Conservation (phyloP, 2,888 invertebrate species). For the Carpatolechia fugitivella region DNA sequence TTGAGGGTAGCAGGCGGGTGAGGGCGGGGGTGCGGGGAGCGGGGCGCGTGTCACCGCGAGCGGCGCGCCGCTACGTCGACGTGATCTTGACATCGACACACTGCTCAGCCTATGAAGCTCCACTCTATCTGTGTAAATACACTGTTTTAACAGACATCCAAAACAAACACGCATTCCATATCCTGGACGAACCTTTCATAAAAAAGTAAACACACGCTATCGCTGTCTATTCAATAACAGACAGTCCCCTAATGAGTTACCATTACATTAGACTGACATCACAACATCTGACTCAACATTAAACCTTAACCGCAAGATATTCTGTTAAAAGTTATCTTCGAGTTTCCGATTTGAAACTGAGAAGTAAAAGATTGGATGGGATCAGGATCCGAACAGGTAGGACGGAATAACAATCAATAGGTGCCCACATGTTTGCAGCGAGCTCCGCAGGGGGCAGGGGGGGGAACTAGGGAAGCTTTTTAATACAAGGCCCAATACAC, state of each 20-base stretch:
- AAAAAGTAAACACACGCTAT: constrained; percentile 1
- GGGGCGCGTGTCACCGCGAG: constrained; percentile 62
- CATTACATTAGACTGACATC: not conserved
- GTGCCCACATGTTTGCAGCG: constrained; percentile 9
- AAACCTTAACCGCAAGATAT: not conserved
- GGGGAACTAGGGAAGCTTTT: constrained; percentile 4
- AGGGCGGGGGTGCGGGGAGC: constrained; percentile 36
- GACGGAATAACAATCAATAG: constrained; percentile 8
- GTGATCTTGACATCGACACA: constrained; percentile 74
- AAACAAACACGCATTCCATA: constrained; percentile 27
- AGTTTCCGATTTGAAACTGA: constrained; percentile 8
- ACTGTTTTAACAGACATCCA: constrained; percentile 35
- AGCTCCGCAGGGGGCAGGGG: constrained; percentile 1
- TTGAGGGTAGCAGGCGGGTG: constrained; percentile 51
- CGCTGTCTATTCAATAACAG: constrained; percentile 4
- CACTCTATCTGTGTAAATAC: constrained; percentile 40
- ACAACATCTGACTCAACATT: not conserved
- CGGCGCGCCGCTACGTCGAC: constrained; percentile 47
- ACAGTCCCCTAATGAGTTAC: not conserved
- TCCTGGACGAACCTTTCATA: not conserved
- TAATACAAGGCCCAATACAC: not conserved
- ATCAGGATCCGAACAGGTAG: constrained; percentile 9
- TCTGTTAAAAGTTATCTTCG: constrained; percentile 3
- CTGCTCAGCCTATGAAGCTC: constrained; percentile 59
- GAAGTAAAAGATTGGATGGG: constrained; percentile 7